These are phyloP conservation scores for Hyperoplus lanceolatus DNA, from an alignment of 2,797 vertebrate species.

Conservation along the genomic window DNA sequence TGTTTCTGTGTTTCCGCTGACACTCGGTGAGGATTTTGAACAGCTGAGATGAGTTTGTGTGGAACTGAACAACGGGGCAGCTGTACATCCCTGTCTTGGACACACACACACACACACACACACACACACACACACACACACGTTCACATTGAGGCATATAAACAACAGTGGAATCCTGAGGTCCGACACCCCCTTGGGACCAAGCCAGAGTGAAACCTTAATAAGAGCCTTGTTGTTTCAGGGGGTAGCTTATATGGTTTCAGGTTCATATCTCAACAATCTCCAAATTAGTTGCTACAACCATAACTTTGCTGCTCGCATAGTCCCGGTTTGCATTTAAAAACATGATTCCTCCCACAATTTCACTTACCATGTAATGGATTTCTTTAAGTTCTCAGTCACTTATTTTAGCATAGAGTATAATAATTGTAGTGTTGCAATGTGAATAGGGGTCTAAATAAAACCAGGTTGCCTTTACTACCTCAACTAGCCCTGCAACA, in stretches of 20 bases:
- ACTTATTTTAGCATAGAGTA: conserved; percentile 57
- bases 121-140: conserved; percentile 36
- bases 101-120: conserved; percentile 51
- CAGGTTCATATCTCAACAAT: conserved; percentile 66
- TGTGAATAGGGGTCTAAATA: conserved; percentile 84
- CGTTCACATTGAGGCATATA: conserved; percentile 60
- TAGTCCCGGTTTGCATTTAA: conserved; percentile 15
- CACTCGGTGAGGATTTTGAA: conserved; percentile 76
- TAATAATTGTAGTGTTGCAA: conserved; percentile 76
- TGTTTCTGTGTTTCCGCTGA: conserved; percentile 69
- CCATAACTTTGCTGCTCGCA: conserved; percentile 22
- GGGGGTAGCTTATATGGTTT: conserved; percentile 76
- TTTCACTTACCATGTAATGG: conserved; percentile 6
- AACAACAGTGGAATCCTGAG: conserved; percentile 80
- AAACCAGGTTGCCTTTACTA: conserved; percentile 82
- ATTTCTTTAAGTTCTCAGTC: conserved; percentile 50
- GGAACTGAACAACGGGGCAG: conserved; percentile 80
- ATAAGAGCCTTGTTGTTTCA: conserved; percentile 85
- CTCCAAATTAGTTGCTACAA: conserved; percentile 41
- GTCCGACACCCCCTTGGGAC: conserved; percentile 72
- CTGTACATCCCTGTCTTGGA: conserved; percentile 81
- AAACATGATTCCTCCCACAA: background rate
- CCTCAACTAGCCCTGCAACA: conserved; percentile 76
- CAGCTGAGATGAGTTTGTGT: conserved; percentile 83
- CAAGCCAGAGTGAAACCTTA: conserved; percentile 75